Base-by-base conservation (phyloP, 1,140 invertebrate species). In the Hyphantria cunea region DNA sequence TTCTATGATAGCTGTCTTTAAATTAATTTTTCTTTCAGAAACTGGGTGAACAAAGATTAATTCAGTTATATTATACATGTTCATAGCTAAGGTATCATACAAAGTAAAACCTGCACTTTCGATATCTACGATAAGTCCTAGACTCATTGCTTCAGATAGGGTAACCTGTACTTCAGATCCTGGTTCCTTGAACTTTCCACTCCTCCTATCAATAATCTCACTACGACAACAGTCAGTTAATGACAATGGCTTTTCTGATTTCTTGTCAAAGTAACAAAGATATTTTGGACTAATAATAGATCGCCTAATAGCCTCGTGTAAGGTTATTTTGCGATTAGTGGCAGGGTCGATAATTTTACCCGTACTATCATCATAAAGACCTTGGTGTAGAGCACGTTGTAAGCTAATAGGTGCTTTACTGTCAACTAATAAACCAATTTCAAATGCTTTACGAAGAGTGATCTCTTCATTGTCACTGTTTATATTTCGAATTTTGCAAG, bases 351-450 rank as follows among this genome's bases (percentile, higher is more conserved):
- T 93, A 15, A 98, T 93, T 90, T 96, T 95, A n/a, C 97, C 96
- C 0, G 93, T 94, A 53, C 92, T 91, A 53, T 96, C 95, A 71
- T 96, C 94, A 78, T 97, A 97, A 0, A 97, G 86, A 2, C 97
- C 97, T 89, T 97, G 95, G 84, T 97, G 96, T 47, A 98, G 94
- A 0, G 96, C 95, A 82, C 95, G 92, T 79, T 98, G 97, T 32
- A 98, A 80, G 6, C 96, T 97, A n/a, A 97, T 93, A 0, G 96
- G 93, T 2, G 95, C 94, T 86, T 95, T 95, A 62, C 94, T 95
- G 80, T 97, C 96, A 59, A 96, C 92, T 11, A 97, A 92, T 45
- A 97, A 92, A 49, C 96, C 96, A 58, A 93, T 92, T 78, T 97
- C 94, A 67, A 97, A 95, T 3, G 96, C 96, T 84, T 97, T 94